Evolutionary conservation across 2,113 vertebrate species (phyloP), one percentile per base, ranked within the genome.

Genomic region (Probosciger aterrimus): DNA sequence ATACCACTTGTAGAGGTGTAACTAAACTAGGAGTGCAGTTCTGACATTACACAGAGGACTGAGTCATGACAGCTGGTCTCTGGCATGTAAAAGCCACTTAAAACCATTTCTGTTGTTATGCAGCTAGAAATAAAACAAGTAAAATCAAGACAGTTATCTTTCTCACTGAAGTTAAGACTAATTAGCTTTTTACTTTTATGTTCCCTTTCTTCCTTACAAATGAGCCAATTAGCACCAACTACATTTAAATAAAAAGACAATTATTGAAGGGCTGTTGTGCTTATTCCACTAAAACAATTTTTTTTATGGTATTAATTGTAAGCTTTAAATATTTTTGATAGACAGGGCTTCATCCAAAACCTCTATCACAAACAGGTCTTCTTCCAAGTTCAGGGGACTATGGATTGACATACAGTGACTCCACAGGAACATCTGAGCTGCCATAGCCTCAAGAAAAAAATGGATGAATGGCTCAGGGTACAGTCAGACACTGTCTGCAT

Each of bases 361-460:
- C 35, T 44, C 35, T 27, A 25, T 25, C 46, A 71, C 8, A 75
- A 70, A 27, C 49, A 70, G 46, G 18, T 5, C 27, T 67, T 52
- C 33, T 24, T 76, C 12, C 0, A 1, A 67, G 19, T 41, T 37
- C 86, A 49, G 20, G 0, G 6, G 18, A 27, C 55, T 50, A 47
- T 55, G 60, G 27, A 31, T 2, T 37, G 8, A 47, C 68, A 46
- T 10, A 6, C 10, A 4, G 4, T 6, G 10, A 69, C 24, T 27
- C n/a, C 1, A 4, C 1, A 0, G 25, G 30, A 37, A 59, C 3
- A 10, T 6, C 6, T 1, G 7, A 77, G 44, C 18, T 70, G 59
- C 33, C 35, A 43, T 2, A 57, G 27, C 23, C 68, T 70, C 2
- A 2, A 63, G 63, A 33, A 43, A 13, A 35, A 43, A 0, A 1